phyloP scores from a whole-genome alignment of 1,140 invertebrate species.

The Rhysida immarginata region DNA sequence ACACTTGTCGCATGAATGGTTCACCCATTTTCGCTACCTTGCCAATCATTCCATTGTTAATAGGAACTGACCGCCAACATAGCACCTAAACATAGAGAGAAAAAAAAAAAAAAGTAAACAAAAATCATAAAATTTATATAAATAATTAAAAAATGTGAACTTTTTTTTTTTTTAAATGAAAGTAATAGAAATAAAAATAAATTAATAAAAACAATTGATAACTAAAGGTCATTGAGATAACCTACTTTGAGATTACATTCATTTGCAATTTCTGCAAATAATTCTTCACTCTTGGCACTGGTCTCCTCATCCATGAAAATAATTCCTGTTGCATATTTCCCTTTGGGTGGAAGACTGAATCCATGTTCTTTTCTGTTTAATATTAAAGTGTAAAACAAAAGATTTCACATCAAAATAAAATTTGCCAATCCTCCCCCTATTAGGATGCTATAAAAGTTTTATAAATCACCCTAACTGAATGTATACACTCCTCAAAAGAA shows the following conservation, averaged over 20 bases:
- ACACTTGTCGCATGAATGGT: conserved; percentile 90
- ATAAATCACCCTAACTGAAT: too few species aligned
- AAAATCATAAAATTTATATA: not conserved
- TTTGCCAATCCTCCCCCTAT: too few species aligned
- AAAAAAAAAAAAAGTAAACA: not conserved
- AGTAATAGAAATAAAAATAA: too few species aligned
- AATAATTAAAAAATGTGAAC: too few species aligned
- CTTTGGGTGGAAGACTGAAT: conserved; percentile 57
- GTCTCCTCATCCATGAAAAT: conserved; percentile 77
- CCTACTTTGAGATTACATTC: conserved; percentile 55
- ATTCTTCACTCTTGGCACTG: conserved; percentile 58
- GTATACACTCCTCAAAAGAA: too few species aligned
- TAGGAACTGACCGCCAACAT: conserved; percentile 83
- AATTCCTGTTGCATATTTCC: conserved; percentile 89
- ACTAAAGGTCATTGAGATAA: too few species aligned
- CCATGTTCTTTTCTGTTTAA: not conserved
- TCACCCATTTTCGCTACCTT: conserved; percentile 81
- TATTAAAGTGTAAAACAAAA: not conserved
- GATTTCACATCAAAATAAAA: not conserved
- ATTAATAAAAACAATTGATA: too few species aligned
- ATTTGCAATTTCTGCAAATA: conserved; percentile 63
- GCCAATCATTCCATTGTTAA: conserved; percentile 68
- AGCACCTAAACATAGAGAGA: conserved; percentile 42
- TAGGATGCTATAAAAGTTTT: too few species aligned
- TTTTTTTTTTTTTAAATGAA: too few species aligned